phyloP scores from a whole-genome alignment of 2,888 invertebrate species.

The Drosophila cyrtoloma region DNA sequence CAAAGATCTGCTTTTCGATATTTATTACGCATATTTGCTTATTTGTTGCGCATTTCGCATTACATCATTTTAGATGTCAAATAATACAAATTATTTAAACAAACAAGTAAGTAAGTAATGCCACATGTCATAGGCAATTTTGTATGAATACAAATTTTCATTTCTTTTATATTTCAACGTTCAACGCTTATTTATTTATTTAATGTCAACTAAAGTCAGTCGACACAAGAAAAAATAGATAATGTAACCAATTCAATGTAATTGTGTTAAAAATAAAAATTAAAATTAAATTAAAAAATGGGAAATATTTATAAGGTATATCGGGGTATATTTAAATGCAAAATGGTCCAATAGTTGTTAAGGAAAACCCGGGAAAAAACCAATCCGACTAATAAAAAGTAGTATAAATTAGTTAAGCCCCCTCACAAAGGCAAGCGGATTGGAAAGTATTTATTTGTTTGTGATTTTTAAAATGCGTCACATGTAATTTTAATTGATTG shows the following conservation, averaged over 20 bases:
- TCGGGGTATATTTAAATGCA: not conserved
- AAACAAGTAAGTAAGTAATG: not conserved
- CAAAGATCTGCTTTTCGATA: not conserved
- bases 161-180: not conserved
- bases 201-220: not conserved
- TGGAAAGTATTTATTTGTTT: not conserved
- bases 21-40: slow-evolving; percentile 5
- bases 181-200: not conserved
- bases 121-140: not conserved
- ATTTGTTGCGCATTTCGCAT: slow-evolving; percentile 1
- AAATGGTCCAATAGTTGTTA: not conserved
- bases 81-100: slow-evolving; percentile 42
- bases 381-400: not conserved
- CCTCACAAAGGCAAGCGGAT: not conserved
- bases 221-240: not conserved
- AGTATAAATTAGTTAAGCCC: not conserved
- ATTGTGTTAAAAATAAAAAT: too few species aligned
- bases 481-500: slow-evolving; percentile 5
- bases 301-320: not conserved
- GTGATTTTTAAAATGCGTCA: not conserved
- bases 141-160: not conserved
- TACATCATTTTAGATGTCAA: slow-evolving; percentile 4
- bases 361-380: not conserved
- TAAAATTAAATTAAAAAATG: not conserved
- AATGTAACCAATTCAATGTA: not conserved